Conservation (phyloP, 2,888 invertebrate genomes). For the Cephus runcator region DNA sequence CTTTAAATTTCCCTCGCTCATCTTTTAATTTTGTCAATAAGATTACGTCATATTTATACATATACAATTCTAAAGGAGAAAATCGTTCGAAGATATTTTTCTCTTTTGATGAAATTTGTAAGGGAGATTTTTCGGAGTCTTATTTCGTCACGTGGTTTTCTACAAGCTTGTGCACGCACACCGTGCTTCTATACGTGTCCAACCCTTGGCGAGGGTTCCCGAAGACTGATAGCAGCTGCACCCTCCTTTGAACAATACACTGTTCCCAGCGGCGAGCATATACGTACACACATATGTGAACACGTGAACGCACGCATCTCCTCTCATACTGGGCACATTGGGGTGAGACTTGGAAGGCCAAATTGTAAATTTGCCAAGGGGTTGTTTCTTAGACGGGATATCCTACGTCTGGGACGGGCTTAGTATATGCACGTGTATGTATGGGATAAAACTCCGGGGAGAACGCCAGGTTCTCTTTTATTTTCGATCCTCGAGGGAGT, state of each 20-base stretch:
- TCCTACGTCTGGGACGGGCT: neutral
- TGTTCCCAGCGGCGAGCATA: neutral
- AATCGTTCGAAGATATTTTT: neutral
- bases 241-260: conserved; percentile 20
- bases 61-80: neutral
- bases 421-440: neutral
- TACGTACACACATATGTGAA: neutral
- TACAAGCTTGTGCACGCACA: neutral
- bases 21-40: neutral
- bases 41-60: neutral
- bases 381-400: conserved; percentile 23
- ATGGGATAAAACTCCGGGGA: neutral
- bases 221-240: conserved; percentile 52
- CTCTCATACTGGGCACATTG: neutral
- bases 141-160: neutral
- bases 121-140: neutral
- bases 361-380: conserved; percentile 45
- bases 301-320: neutral
- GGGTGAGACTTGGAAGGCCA: conserved; percentile 27
- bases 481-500: neutral
- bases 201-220: neutral
- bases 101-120: neutral
- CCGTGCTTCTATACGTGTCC: neutral
- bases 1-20: neutral
- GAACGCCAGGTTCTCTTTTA: neutral